phyloP scores from a whole-genome alignment of 1,140 invertebrate species.

The Ceratoteleas bidentatus region DNA sequence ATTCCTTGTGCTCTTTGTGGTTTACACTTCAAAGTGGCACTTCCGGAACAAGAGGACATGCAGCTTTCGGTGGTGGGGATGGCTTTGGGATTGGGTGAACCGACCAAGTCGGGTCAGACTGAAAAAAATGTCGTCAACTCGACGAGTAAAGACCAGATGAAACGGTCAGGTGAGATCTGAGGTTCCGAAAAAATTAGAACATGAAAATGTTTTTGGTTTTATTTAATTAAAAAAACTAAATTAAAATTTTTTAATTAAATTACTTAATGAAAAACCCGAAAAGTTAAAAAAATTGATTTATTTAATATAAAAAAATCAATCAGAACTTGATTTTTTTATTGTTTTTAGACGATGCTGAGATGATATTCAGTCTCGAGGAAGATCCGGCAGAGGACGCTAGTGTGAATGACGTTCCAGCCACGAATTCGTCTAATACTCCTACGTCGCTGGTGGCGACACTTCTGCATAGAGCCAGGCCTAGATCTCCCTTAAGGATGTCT shows the following conservation, averaged over 20 bases:
- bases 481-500: slow-evolving; percentile 72
- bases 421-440: slow-evolving; percentile 40
- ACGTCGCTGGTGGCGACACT: slow-evolving; percentile 46
- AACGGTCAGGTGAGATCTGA: slow-evolving; percentile 69
- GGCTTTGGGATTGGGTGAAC: slow-evolving; percentile 87
- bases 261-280: no score
- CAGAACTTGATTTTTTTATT: no score
- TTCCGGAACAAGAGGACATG: slow-evolving; percentile 94
- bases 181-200: no score
- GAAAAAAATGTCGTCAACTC: slow-evolving; percentile 74
- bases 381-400: slow-evolving; percentile 78
- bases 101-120: slow-evolving; percentile 78
- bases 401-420: slow-evolving; percentile 10
- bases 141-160: slow-evolving; percentile 76
- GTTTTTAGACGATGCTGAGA: slow-evolving; percentile 80
- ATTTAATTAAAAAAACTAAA: no score
- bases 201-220: no score
- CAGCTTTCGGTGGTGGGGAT: slow-evolving; percentile 91
- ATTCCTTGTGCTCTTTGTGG: slow-evolving; percentile 91
- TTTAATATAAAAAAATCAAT: no score
- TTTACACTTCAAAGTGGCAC: slow-evolving; percentile 89
- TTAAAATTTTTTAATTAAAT: no score
- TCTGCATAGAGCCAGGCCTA: slow-evolving; percentile 70
- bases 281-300: no score
- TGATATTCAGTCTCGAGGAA: slow-evolving; percentile 88